Evolutionary conservation across 2,888 invertebrate genomes (phyloP).

Genomic region (Tridacna crocea): DNA sequence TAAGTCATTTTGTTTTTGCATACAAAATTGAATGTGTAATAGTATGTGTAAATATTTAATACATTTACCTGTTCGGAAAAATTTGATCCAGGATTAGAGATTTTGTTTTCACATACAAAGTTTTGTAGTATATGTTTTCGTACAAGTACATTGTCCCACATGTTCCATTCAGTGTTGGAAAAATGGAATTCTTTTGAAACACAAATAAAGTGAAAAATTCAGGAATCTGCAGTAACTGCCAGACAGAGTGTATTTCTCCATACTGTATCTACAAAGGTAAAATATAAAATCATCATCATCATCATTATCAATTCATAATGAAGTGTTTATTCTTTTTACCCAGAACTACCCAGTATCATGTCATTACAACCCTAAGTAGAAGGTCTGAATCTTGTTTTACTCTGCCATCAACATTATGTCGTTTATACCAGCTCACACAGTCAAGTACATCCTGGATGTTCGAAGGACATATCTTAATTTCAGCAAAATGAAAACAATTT

Average conservation of each 20-base stretch:
- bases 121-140: conserved; percentile 61
- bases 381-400: too few relatives aligned
- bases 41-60: too few relatives aligned
- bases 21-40: too few relatives aligned
- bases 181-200: conserved; percentile 70
- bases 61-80: conserved; percentile 62
- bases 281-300: not conserved
- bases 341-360: not conserved
- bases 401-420: too few relatives aligned
- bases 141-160: conserved; percentile 75
- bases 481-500: too few relatives aligned
- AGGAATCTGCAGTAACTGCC: conserved; percentile 76
- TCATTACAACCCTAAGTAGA: too few relatives aligned
- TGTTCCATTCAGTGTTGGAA: conserved; percentile 73
- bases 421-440: too few relatives aligned
- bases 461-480: too few relatives aligned
- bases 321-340: too few relatives aligned
- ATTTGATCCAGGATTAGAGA: conserved; percentile 49
- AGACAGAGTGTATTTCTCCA: conserved; percentile 78
- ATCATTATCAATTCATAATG: too few relatives aligned
- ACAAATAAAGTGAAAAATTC: conserved; percentile 76
- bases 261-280: conserved; percentile 72
- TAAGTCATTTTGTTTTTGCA: too few relatives aligned
- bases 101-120: conserved; percentile 59
- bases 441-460: too few relatives aligned